Evolutionary conservation across 2,888 invertebrate species (phyloP).

Genomic region (Incurvaria masculella): DNA sequence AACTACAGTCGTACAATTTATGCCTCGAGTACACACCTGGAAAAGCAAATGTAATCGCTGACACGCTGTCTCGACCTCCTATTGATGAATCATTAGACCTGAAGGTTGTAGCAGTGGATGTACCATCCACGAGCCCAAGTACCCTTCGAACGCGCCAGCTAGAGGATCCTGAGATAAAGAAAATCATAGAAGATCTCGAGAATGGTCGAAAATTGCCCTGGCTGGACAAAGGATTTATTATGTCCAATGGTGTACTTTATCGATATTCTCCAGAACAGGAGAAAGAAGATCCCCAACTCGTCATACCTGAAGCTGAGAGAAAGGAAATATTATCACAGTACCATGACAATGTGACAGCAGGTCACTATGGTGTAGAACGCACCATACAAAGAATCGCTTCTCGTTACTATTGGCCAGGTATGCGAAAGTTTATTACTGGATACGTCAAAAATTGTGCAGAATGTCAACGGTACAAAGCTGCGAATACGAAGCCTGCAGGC

Average conservation of each 20-base stretch:
- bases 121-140: constrained; percentile 1
- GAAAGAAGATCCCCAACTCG: constrained; percentile 12
- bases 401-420: constrained; percentile 20
- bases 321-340: constrained; percentile 12
- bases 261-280: constrained; percentile 5
- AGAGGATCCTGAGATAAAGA: constrained; percentile 12
- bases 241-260: too few relatives aligned
- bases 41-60: constrained; percentile 22
- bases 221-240: too few relatives aligned
- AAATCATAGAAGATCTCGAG: constrained; percentile 7
- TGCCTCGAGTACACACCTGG: constrained; percentile 21
- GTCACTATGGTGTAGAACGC: constrained; percentile 19
- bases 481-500: constrained; percentile 24
- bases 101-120: not conserved
- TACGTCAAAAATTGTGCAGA: constrained; percentile 20
- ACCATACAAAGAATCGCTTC: constrained; percentile 14
- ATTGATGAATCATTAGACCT: constrained; percentile 1
- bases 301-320: constrained; percentile 15
- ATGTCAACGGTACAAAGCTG: constrained; percentile 24
- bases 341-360: constrained; percentile 18
- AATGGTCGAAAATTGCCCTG: too few relatives aligned
- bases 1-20: constrained; percentile 26
- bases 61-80: constrained; percentile 24
- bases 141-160: constrained; percentile 10
- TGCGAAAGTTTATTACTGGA: constrained; percentile 17